These are phyloP conservation scores for Watsonalla cultraria DNA, from an alignment of 2,888 invertebrate genomes.

Conservation along the genomic window DNA sequence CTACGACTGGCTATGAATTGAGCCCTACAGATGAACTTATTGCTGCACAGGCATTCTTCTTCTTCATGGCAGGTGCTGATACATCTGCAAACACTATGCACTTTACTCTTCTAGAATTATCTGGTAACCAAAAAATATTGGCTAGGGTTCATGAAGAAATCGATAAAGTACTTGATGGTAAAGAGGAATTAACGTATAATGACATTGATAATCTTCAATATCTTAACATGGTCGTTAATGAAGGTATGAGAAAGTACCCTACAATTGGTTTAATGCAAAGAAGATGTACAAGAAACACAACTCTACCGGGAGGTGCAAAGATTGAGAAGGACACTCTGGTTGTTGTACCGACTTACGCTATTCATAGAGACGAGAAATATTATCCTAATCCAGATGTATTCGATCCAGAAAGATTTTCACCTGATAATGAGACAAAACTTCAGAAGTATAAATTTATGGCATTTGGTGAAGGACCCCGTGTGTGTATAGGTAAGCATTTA, in stretches of 20 bases:
- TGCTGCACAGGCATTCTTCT: conserved; percentile 66
- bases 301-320: conserved; percentile 37
- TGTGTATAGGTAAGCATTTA: conserved; percentile 64
- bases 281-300: conserved; percentile 38
- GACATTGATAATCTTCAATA: conserved; percentile 50
- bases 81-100: conserved; percentile 58
- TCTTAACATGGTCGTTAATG: conserved; percentile 55
- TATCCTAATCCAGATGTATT: conserved; percentile 56
- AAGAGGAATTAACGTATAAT: conserved; percentile 41
- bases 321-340: conserved; percentile 34
- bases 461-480: conserved; percentile 72
- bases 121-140: conserved; percentile 49
- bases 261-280: conserved; percentile 44
- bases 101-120: conserved; percentile 50
- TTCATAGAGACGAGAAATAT: conserved; percentile 53
- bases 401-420: conserved; percentile 67
- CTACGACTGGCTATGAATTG: conserved; percentile 36
- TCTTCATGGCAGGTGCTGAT: conserved; percentile 66
- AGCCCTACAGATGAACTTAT: conserved; percentile 47
- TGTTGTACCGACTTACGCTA: conserved; percentile 38
- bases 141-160: conserved; percentile 54
- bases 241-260: conserved; percentile 52
- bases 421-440: conserved; percentile 28
- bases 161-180: conserved; percentile 36
- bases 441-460: conserved; percentile 58